Conservation (phyloP, 2,797 vertebrate genomes). For the Enteromius mattozi region DNA sequence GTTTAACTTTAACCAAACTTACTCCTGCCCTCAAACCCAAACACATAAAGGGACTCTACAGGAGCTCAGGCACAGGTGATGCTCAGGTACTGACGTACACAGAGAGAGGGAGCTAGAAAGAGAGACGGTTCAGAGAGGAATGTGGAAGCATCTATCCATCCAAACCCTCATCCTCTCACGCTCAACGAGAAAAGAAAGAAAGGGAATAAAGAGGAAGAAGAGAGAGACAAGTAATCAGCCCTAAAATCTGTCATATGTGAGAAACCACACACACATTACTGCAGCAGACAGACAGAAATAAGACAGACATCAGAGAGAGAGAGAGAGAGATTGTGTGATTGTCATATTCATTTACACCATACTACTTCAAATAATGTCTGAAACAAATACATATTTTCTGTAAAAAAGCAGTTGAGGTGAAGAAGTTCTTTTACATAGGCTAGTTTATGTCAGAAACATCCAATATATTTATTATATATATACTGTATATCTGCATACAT, state of each 20-base stretch:
- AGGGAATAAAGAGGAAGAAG: not conserved
- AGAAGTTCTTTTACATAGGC: not conserved
- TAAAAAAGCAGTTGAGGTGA: not conserved
- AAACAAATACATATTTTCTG: not conserved
- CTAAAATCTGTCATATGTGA: not conserved
- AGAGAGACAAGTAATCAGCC: conserved; percentile 3
- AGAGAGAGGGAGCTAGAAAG: not conserved
- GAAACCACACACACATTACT: not conserved
- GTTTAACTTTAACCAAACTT: not conserved
- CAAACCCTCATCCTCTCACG: conserved; percentile 5
- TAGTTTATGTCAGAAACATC: not conserved
- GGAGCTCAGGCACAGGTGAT: not conserved
- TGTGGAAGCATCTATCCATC: not conserved
- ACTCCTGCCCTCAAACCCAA: not conserved
- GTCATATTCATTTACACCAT: not conserved
- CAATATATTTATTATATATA: not conserved
- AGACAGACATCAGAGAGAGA: not conserved
- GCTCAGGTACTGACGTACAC: not conserved
- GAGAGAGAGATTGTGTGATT: not conserved
- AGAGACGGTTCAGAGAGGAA: not conserved
- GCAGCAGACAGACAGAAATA: not conserved
- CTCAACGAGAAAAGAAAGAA: not conserved
- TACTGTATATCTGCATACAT: no score
- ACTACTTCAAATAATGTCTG: not conserved
- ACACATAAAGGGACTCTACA: not conserved